These are phyloP conservation scores for Nemotelus pantherinus DNA, from an alignment of 2,888 invertebrate genomes.

Conservation along the genomic window DNA sequence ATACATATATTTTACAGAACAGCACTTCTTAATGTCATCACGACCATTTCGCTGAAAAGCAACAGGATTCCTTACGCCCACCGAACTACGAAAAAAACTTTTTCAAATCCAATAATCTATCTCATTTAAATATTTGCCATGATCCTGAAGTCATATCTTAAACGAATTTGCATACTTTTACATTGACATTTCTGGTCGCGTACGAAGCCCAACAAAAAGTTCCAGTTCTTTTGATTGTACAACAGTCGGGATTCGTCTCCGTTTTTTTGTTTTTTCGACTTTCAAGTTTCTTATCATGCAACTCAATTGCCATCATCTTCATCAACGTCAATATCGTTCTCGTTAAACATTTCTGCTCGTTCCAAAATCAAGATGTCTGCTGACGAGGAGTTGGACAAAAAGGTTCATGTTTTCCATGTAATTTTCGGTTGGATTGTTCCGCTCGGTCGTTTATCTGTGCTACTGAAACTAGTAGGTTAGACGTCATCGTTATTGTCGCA, in stretches of 20 bases:
- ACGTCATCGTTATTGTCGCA: not conserved
- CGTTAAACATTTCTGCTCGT: no score
- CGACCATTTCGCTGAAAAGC: conserved; percentile 18
- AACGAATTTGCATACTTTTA: conserved; percentile 17
- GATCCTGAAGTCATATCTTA: conserved; percentile 26
- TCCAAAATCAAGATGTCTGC: conserved; percentile 1
- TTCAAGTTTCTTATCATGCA: not conserved
- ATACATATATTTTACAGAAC: no score
- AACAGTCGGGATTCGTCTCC: no score
- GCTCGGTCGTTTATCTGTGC: not conserved
- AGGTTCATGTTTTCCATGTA: not conserved
- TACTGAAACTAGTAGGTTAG: not conserved
- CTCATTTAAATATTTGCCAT: conserved; percentile 27
- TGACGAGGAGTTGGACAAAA: not conserved
- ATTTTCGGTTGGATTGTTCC: not conserved
- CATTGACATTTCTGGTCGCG: no score
- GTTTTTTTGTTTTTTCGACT: not conserved
- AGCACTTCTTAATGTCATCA: not conserved
- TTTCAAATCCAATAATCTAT: conserved; percentile 18
- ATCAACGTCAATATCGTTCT: not conserved
- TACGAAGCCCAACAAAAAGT: not conserved
- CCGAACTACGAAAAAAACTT: not conserved
- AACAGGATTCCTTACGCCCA: conserved; percentile 8
- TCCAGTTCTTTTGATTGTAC: not conserved
- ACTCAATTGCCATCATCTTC: conserved; percentile 9